Evolutionary conservation across 1,140 invertebrate genomes (phyloP).

Genomic region (Caenorhabditis briggsae): DNA sequence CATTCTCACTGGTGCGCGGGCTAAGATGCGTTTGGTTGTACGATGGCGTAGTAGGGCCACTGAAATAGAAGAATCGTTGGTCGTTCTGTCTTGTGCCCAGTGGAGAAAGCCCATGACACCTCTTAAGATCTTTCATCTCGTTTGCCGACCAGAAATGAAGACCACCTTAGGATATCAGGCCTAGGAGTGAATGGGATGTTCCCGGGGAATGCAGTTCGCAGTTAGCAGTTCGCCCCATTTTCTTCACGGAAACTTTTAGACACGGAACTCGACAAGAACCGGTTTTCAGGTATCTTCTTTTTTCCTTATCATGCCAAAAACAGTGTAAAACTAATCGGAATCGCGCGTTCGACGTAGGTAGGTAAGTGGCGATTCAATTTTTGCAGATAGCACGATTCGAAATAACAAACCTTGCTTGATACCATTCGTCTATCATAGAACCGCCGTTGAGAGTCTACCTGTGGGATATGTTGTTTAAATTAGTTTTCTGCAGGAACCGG

Average conservation of each 20-base stretch:
- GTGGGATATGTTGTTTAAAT: conserved; percentile 16
- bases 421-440: conserved; percentile 45
- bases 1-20: conserved; percentile 55
- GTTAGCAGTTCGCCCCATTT: not conserved
- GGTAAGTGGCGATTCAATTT: not conserved
- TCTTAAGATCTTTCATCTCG: not conserved
- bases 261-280: conserved; percentile 2
- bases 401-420: conserved; percentile 20
- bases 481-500: not conserved
- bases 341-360: not conserved
- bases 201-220: not conserved
- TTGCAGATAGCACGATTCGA: not conserved
- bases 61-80: conserved; percentile 15
- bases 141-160: not conserved
- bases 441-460: conserved; percentile 20
- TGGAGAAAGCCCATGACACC: not conserved
- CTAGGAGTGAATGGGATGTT: not conserved
- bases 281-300: conserved; percentile 5
- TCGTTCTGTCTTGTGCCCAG: not conserved
- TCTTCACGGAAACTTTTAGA: not conserved
- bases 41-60: conserved; percentile 61
- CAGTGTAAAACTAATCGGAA: not conserved
- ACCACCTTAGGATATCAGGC: not conserved
- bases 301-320: conserved; percentile 3
- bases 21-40: conserved; percentile 53